Conservation (phyloP, 2,888 invertebrate genomes). For the Drosophila merina region DNA sequence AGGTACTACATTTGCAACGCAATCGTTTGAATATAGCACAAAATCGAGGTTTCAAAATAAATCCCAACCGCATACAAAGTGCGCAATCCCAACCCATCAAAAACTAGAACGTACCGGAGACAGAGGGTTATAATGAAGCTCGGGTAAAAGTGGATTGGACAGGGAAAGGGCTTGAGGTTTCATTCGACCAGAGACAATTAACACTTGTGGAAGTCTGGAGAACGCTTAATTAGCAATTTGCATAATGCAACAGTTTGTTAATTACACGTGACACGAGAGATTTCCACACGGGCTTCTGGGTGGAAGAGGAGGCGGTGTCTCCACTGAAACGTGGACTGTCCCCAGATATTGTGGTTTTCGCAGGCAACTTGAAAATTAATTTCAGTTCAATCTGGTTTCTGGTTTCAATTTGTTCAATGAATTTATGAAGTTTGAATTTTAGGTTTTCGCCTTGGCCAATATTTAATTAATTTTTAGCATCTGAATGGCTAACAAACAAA, state of each 20-base stretch:
- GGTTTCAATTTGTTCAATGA: constrained; percentile 25
- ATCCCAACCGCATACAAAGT: constrained; percentile 28
- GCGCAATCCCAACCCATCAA: constrained; percentile 16
- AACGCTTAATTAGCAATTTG: constrained; percentile 45
- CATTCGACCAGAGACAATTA: constrained; percentile 38
- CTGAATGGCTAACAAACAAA: constrained; percentile 31
- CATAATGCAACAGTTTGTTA: constrained; percentile 52
- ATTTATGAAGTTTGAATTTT: constrained; percentile 9
- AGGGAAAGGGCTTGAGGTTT: constrained; percentile 21
- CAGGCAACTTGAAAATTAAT: background rate
- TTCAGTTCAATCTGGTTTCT: constrained; percentile 34
- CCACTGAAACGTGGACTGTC: background rate
- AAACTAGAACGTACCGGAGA: constrained; percentile 28
- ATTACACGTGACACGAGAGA: constrained; percentile 59
- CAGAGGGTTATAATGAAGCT: background rate
- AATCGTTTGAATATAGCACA: constrained; percentile 13
- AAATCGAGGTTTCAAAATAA: constrained; percentile 17
- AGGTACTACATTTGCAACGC: constrained; percentile 21
- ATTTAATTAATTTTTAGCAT: constrained; percentile 29
- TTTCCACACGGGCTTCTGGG: constrained; percentile 5
- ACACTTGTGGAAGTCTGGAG: constrained; percentile 45
- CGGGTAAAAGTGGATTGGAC: background rate
- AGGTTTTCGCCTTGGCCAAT: constrained; percentile 18
- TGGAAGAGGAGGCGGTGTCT: background rate
- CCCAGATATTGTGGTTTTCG: constrained; percentile 9